A percentile compares a stretch with the other conserved stretches of the same genome.
Evolutionary conservation across 2,888 invertebrate species (phyloP).

Genomic region (Patella pellucida): DNA sequence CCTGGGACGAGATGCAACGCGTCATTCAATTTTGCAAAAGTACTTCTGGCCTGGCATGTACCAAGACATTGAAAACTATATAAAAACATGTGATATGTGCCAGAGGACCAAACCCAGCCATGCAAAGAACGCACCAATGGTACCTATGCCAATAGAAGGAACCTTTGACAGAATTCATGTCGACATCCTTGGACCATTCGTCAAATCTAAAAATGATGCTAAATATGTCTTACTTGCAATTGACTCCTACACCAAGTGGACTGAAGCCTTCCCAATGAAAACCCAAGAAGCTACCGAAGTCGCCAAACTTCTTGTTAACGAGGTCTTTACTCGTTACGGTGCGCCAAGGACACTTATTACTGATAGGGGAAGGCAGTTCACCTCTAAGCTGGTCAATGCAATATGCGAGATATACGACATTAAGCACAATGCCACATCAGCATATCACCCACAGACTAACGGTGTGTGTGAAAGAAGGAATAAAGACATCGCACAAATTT

Average conservation of each 20-base stretch:
- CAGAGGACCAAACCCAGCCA: slow-evolving; percentile 27
- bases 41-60: slow-evolving; percentile 32
- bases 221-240: slow-evolving; percentile 14
- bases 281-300: slow-evolving; percentile 19
- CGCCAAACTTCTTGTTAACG: slow-evolving; percentile 10
- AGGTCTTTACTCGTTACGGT: slow-evolving; percentile 28
- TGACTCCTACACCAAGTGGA: slow-evolving; percentile 11
- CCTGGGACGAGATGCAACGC: slow-evolving; percentile 19
- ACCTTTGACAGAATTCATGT: slow-evolving; percentile 25
- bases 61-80: slow-evolving; percentile 24
- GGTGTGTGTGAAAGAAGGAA: slow-evolving; percentile 19
- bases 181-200: slow-evolving; percentile 26
- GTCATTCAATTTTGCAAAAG: slow-evolving; percentile 21
- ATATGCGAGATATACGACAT: slow-evolving; percentile 19
- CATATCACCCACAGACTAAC: slow-evolving; percentile 20
- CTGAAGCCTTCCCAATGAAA: slow-evolving; percentile 22
- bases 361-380: slow-evolving; percentile 34
- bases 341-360: no score
- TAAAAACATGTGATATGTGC: slow-evolving; percentile 28
- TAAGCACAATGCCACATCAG: not conserved
- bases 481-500: slow-evolving; percentile 11
- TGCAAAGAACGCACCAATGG: slow-evolving; percentile 27
- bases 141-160: slow-evolving; percentile 26
- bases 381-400: slow-evolving; percentile 25
- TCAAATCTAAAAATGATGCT: slow-evolving; percentile 9